Base-by-base conservation (phyloP, 2,113 vertebrate genomes). In the Tamias sibiricus region DNA sequence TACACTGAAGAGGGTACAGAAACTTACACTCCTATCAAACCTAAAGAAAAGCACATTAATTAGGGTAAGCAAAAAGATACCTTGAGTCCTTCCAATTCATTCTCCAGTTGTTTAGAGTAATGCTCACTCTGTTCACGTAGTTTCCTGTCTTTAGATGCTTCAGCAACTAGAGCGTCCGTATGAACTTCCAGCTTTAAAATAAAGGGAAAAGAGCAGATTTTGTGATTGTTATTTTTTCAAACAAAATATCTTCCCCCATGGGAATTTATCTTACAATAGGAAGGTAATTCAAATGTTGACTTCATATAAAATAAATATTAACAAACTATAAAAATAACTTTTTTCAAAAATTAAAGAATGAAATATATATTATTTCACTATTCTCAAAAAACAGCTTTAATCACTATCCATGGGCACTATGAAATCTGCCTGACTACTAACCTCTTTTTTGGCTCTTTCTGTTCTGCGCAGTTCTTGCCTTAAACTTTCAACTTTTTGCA, bases 401-500 rank as follows among this genome's bases (percentile, higher is more conserved):
- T 97, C 89, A 94, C 80, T 95, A 91, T 54, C 94, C 91, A 81
- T 97, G 98, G 83, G 95, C 42, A 96, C 98, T 98, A 80, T 54
- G 96, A 79, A 98, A 87, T 98, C 92, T 97, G 98, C 98, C 97
- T 97, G 95, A 98, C 97, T 97, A 99, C 98, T 99, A 97, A 99
- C 99, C 99, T 99, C 99, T 98, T 99, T 99, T 98, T 99, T 99
- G 97, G 99, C 98, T 98, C 99, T 99, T 97, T 99, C 99, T 42
- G 99, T 99, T 98, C 99, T 99, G 98, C 99, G 99, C 97, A 99
- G 99, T 97, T 99, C 99, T 98, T 99, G 99, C 96, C 99, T 99
- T 91, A 99, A 99, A 96, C 98, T 99, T 98, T 99, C 99, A 95
- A 99, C 98, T 98, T 99, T 99, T 98, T 99, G 99, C 94, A 98